Percentiles rank a stretch among this genome's conserved stretches.
Conservation (phyloP, 2,113 vertebrate genomes). For the Peromyscus leucopus region DNA sequence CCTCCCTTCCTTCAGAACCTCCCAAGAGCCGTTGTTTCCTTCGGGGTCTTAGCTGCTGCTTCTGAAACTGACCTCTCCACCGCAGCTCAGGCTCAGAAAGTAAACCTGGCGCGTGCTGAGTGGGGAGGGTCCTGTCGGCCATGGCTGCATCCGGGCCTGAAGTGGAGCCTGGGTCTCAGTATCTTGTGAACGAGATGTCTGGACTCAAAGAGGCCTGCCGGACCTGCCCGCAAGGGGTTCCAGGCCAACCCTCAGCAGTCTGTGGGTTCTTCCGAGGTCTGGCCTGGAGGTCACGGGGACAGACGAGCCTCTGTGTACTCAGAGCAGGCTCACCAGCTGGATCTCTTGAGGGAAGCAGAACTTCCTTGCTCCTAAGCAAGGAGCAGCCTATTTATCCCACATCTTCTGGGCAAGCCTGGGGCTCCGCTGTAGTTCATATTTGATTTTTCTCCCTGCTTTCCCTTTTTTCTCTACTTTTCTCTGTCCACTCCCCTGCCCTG, state of each 20-base stretch:
- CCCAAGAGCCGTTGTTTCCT: too few relatives aligned
- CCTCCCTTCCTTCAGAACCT: too few relatives aligned
- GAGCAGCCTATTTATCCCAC: too few relatives aligned
- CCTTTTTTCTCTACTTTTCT: background rate
- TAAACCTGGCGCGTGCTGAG: background rate
- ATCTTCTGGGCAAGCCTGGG: background rate
- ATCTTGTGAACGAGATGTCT: background rate
- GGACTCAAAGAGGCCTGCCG: background rate
- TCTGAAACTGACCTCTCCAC: background rate
- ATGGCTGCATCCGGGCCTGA: background rate
- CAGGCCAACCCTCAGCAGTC: background rate
- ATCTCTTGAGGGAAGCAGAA: background rate
- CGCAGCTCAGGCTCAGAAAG: background rate
- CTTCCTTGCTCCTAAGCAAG: too few relatives aligned
- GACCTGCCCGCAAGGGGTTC: background rate
- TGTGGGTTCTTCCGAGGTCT: too few relatives aligned
- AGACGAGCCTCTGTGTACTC: background rate
- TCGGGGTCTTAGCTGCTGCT: background rate
- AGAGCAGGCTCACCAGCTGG: background rate
- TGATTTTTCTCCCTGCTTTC: background rate
- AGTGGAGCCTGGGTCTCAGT: background rate
- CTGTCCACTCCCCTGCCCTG: accelerated
- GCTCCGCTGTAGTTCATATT: background rate
- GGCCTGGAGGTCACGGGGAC: background rate
- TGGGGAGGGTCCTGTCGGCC: background rate